Conservation (phyloP, 2,797 vertebrate species). For the Chloroceryle amazona region DNA sequence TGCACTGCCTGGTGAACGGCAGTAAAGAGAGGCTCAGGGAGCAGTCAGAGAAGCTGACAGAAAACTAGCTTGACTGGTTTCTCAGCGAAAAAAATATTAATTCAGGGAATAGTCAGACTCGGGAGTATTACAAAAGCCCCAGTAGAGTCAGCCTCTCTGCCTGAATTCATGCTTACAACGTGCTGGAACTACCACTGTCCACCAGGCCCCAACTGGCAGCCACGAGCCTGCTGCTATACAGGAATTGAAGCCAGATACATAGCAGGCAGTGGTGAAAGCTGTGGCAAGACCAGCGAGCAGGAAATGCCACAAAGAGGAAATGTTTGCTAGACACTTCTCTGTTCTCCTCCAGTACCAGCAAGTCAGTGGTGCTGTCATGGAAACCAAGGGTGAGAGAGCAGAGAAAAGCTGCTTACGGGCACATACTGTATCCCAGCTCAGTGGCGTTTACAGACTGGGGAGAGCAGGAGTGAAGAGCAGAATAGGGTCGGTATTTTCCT, state of each 20-base stretch:
- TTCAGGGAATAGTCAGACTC: background rate
- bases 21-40: background rate
- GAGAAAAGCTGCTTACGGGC: constrained; percentile 24
- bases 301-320: constrained; percentile 32
- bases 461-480: background rate
- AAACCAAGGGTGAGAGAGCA: background rate
- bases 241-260: background rate
- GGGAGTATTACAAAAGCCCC: background rate
- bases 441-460: background rate
- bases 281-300: background rate
- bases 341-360: background rate
- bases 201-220: background rate
- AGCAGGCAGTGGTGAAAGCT: background rate
- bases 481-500: background rate
- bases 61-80: background rate
- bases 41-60: background rate
- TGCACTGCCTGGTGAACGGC: background rate
- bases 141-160: background rate
- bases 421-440: background rate
- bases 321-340: background rate
- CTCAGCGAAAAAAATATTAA: background rate
- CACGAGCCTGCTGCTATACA: background rate
- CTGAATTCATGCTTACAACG: background rate
- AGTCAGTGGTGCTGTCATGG: constrained; percentile 27
- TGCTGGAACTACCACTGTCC: background rate